Conservation (phyloP, 92 coral and sea anemone genomes). For the Parazoanthus atlanticus region DNA sequence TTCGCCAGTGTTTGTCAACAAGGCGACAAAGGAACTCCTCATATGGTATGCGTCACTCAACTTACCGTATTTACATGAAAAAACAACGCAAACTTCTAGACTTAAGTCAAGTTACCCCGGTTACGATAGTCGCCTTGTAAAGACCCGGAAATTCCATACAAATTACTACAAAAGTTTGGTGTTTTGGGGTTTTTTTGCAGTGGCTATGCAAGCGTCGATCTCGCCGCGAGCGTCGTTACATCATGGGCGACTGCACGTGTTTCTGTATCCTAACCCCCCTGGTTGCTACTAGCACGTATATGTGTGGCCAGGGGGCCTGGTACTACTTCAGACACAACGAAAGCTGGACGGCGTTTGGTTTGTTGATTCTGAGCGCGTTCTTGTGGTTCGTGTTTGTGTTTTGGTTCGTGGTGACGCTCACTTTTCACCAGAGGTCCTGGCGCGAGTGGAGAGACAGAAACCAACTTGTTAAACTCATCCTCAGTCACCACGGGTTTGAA, state of each 20-base stretch:
- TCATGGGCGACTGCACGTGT: constrained; percentile 82
- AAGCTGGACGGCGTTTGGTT: constrained; percentile 79
- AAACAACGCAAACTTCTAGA: too few species aligned
- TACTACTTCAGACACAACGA: constrained; percentile 75
- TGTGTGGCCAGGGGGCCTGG: constrained; percentile 93
- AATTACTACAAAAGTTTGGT: neutral
- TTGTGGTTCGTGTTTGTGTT: constrained; percentile 76
- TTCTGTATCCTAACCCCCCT: constrained; percentile 82
- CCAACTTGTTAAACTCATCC: constrained; percentile 70
- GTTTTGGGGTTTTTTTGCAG: constrained; percentile 68
- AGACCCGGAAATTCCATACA: too few species aligned
- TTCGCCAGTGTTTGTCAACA: too few species aligned
- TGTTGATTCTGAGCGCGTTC: constrained; percentile 72
- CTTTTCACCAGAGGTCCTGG: constrained; percentile 85
- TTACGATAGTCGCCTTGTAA: too few species aligned
- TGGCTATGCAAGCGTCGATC: constrained; percentile 76
- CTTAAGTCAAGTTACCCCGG: too few species aligned
- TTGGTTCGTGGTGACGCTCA: constrained; percentile 79
- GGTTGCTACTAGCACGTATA: constrained; percentile 76
- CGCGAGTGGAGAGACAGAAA: constrained; percentile 81
- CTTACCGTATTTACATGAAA: too few species aligned
- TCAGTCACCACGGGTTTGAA: neutral
- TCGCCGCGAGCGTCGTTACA: constrained; percentile 83
- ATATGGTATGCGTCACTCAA: too few species aligned
- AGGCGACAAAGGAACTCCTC: too few species aligned